A percentile compares a stretch with the other conserved stretches of the same genome.
phyloP scores from a whole-genome alignment of 2,888 invertebrate species.

The Allophyes oxyacanthae region DNA sequence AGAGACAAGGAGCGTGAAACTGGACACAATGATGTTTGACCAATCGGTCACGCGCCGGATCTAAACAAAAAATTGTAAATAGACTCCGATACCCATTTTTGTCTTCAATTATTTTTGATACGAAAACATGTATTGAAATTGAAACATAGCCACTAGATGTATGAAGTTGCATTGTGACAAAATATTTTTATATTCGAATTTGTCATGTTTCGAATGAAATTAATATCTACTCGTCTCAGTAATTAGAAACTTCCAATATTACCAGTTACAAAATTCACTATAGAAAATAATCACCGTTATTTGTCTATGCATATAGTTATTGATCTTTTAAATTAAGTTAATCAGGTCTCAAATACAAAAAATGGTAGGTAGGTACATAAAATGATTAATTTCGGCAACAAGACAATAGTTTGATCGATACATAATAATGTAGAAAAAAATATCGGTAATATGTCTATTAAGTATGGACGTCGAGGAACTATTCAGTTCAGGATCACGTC shows the following conservation, averaged over 20 bases:
- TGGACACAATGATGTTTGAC: conserved; percentile 70
- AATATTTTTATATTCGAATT: conserved; percentile 18
- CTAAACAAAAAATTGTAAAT: conserved; percentile 64
- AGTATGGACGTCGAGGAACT: conserved; percentile 74
- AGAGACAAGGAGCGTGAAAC: conserved; percentile 74
- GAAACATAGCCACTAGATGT: no score
- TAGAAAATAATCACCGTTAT: conserved; percentile 43
- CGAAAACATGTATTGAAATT: conserved; percentile 46
- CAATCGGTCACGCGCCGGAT: conserved; percentile 68
- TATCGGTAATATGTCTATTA: conserved; percentile 61
- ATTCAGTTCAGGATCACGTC: conserved; percentile 64
- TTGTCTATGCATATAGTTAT: conserved; percentile 22
- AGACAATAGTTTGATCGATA: conserved; percentile 66
- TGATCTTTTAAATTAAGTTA: conserved; percentile 26
- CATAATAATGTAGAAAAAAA: conserved; percentile 55
- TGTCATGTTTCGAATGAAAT: conserved; percentile 28
- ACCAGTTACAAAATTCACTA: conserved; percentile 5
- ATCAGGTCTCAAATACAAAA: conserved; percentile 36
- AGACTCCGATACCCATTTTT: conserved; percentile 56
- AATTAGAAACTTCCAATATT: conserved; percentile 36
- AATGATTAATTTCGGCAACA: conserved; percentile 45
- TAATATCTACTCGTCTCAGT: conserved; percentile 33
- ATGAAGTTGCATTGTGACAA: conserved; percentile 5
- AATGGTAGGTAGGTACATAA: conserved; percentile 19
- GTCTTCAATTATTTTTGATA: conserved; percentile 51